A percentile compares a stretch with the other conserved stretches of the same genome.
These are phyloP conservation scores for Patella pellucida DNA, from an alignment of 2,888 invertebrate species.

Conservation along the genomic window DNA sequence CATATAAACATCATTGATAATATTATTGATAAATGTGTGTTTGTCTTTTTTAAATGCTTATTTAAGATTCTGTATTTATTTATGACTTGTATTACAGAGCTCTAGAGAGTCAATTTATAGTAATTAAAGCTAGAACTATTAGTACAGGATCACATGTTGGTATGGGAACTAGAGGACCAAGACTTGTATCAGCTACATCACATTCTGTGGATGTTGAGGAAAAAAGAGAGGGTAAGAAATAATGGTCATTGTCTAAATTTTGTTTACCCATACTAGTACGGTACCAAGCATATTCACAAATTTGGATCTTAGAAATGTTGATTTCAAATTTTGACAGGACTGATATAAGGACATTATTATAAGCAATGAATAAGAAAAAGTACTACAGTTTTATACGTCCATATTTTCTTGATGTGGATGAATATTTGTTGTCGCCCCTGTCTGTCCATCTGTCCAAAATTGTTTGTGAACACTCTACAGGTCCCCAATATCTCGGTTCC, in stretches of 20 bases:
- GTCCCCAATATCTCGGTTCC: no score
- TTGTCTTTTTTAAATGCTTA: background rate
- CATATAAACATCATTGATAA: no score
- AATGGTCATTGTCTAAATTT: background rate
- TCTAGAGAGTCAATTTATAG: background rate
- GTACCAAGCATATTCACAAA: no score
- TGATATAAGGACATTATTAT: no score
- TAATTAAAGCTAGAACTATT: slow-evolving; percentile 40
- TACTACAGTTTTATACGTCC: background rate
- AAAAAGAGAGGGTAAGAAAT: background rate
- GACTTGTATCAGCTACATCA: slow-evolving; percentile 14
- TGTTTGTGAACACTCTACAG: no score
- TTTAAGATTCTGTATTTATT: background rate
- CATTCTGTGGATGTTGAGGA: slow-evolving; percentile 2
- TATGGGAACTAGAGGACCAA: slow-evolving; percentile 36
- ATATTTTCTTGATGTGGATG: background rate
- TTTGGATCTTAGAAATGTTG: no score
- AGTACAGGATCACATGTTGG: slow-evolving; percentile 46
- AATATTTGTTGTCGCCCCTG: no score
- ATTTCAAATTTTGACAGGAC: no score
- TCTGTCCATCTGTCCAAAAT: no score
- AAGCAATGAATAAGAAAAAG: no score
- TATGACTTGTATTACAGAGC: background rate
- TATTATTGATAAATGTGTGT: no score
- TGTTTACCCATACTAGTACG: no score